Base-by-base conservation (phyloP, 2,888 invertebrate species). In the Ichneumoninae sp. region DNA sequence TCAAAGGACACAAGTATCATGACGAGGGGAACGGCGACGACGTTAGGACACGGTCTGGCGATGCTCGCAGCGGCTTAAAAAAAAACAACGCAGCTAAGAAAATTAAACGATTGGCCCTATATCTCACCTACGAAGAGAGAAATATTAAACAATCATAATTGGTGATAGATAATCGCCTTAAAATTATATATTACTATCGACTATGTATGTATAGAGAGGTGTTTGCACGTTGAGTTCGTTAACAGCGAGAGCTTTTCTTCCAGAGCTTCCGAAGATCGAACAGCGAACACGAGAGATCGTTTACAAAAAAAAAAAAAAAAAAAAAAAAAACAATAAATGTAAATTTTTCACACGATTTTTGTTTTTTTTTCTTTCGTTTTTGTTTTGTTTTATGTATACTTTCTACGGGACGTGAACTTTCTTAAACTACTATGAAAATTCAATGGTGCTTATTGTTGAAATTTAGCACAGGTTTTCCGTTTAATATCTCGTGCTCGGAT, bases 61-160 rank as follows among this genome's bases (percentile, higher is more conserved):
- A 92, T 91, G 91, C 88, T 89, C 89, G 89, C 87, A 88, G 88
- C 88, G 90, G 83, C 87, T 88, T 90, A 33, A 30, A 62, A 62
- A 62, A 30, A 62, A 62, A 57, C 75, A 82, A 81, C 84, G 88
- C 87, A 87, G 89, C 91, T 92, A 91, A 91, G 89, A 87, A 89
- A 91, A 90, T 82, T 89, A 90, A 91, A 91, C 89, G 76, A 90
- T 92, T 89, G 89, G 89, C 65, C 66, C 33, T 65, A 47, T 65
- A 92, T 89, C 88, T 91, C 90, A 89, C 87, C 91, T 93, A 92
- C 87, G 80, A 90, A 91, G 91, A 91, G 89, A 81, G 65, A 91
- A 91, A 91, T 93, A 92, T 91, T 89, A 93, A 93, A 92, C 91
- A 90, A 92, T 90, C 87, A 72, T 79, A 76, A 83, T 83, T 81